Evolutionary conservation across 2,888 invertebrate species (phyloP), one percentile per base, ranked within the genome.

Genomic region (Drosophila cracens): DNA sequence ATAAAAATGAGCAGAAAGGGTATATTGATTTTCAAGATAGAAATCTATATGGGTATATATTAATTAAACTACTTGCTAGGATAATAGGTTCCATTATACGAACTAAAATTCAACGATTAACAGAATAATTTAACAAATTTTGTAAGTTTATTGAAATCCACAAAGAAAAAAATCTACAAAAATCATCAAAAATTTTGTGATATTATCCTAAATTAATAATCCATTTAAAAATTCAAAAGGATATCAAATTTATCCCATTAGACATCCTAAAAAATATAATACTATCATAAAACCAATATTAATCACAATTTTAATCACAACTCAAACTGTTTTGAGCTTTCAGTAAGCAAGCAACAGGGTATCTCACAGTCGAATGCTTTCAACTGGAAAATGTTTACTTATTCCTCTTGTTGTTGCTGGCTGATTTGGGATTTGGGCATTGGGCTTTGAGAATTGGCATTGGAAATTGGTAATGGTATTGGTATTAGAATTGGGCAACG

Each of bases 401-500:
- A 46, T 51, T 48, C 59, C 18, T 46, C 46, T 43, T 54, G 48
- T 43, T 54, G 34, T 48, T 57, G 46, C 6, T 52, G 57, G 13
- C 21, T 49, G 64, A 10, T 31, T 60, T 53, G 58, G 60, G 60
- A 62, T 33, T 59, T 64, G 62, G 66, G 58, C 64, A 40, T 29
- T 40, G 34, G 18, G 40, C 54, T 36, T 59, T 66, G 65, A 33
- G 56, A 68, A 62, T 66, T 53, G 67, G 60, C 48, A 61, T 58
- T 75, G 71, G 43, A 29, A 74, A 38, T 56, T 56, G n/a, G 18
- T 18, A 11, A 36, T 73, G 78, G n/a, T 33, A 40, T 21, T 40
- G 36, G 36, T n/a, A 27, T 5, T 54, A 13, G 40, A 34, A 72
- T 64, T 70, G 70, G 62, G 65, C 60, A 81, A 67, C 49, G 62